Conservation (phyloP, 2,797 vertebrate genomes). For the Rhincodon typus region DNA sequence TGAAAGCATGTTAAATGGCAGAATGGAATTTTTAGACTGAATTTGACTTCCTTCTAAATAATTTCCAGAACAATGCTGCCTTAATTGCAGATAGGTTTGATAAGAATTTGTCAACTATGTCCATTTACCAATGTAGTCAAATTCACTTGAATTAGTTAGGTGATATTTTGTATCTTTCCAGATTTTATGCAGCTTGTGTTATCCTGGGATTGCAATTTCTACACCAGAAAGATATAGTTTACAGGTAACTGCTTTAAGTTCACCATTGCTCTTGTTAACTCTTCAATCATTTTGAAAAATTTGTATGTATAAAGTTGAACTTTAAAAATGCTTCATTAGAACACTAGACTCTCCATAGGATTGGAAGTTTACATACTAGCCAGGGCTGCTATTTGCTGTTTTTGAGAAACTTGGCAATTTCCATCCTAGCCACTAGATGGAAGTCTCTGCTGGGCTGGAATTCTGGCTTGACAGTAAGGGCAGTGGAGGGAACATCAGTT, state of each 20-base stretch:
- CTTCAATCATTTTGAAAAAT: not conserved
- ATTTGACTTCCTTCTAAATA: not conserved
- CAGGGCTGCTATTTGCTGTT: not conserved
- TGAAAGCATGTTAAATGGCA: too few relatives aligned
- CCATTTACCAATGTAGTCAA: not conserved
- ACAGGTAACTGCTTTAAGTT: slow-evolving; percentile 64
- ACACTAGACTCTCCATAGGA: not conserved
- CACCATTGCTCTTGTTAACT: not conserved
- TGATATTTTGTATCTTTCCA: slow-evolving; percentile 46
- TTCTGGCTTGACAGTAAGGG: not conserved
- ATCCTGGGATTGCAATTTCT: slow-evolving; percentile 90
- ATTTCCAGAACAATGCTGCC: not conserved
- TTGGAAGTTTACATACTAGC: not conserved
- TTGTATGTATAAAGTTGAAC: not conserved
- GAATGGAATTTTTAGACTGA: not conserved
- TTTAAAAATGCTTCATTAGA: not conserved
- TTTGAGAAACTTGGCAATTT: not conserved
- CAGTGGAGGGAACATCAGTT: not conserved
- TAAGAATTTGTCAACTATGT: not conserved
- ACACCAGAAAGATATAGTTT: slow-evolving; percentile 83
- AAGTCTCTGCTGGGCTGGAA: not conserved
- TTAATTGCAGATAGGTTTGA: not conserved
- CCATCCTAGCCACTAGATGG: not conserved
- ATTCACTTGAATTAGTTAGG: not conserved
- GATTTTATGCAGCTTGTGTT: slow-evolving; percentile 88